Evolutionary conservation across 2,113 vertebrate species (phyloP), one percentile per base, ranked within the genome.

Genomic region (Lutjanus erythropterus): DNA sequence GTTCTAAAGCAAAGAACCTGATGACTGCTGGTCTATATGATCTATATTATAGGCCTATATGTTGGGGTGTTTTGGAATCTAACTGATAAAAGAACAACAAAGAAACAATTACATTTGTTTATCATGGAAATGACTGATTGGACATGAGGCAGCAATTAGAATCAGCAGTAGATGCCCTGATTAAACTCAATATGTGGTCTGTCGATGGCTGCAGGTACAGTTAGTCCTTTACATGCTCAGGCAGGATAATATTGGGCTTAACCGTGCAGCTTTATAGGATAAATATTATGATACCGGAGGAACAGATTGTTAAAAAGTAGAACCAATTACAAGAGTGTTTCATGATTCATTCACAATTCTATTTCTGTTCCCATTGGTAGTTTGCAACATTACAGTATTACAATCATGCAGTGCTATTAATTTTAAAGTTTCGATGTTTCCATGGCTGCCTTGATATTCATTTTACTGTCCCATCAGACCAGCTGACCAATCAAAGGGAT

Each of bases 51-150:
- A 27, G 55, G 41, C 46, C 19, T 33, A 29, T 44, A 23, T 4
- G 1, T 42, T 25, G 19, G 18, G 68, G 27, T 14, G 2, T 31
- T 8, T 33, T 23, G 8, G 27, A 27, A 39, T 16, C 4, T 16
- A 14, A 70, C 3, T 19, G 9, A 73, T 6, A 14, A 70, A 29
- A 29, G 14, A 53, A 29, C 71, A 62, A 52, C 71, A 62, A 52
- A 35, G 27, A 23, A 46, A 71, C 16, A 59, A 6, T 21, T 49
- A 27, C 11, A 37, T 39, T 11, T n/a, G 44, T 39, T 18, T 1
- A 46, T 33, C 11, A 35, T 3, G 2, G 41, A 33, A 6, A 19
- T 9, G 10, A 44, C 8, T n/a, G 27, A 61, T 61, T 73, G 27
- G 33, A 53, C 3, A 0, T 18, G 35, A 19, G 27, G 37, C 10